Evolutionary conservation across 2,888 invertebrate genomes (phyloP).

Genomic region (Chaetogeoica ovagalla): DNA sequence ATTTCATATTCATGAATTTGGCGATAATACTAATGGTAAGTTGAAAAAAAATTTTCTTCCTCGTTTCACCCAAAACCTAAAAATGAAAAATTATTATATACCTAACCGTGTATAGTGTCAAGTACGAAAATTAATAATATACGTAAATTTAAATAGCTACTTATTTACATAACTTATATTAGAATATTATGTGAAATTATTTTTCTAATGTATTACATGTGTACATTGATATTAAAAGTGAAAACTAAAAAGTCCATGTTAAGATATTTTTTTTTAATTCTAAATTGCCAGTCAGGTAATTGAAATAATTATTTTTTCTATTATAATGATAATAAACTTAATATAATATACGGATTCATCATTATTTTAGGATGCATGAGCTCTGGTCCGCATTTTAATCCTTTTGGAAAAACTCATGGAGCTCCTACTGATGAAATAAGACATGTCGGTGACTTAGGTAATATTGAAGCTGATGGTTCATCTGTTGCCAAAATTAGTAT

Average conservation of each 20-base stretch:
- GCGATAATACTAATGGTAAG: conserved; percentile 84
- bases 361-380: conserved; percentile 74
- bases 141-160: too few species aligned
- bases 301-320: too few species aligned
- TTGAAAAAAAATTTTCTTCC: background rate
- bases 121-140: too few species aligned
- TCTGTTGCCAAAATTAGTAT: conserved; percentile 72
- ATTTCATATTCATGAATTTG: conserved; percentile 95
- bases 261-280: too few species aligned
- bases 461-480: conserved; percentile 69
- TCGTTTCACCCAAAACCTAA: too few species aligned
- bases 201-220: too few species aligned
- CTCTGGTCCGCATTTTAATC: conserved; percentile 93
- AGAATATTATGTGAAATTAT: too few species aligned
- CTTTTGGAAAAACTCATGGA: conserved; percentile 78
- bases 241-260: too few species aligned
- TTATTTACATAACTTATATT: too few species aligned
- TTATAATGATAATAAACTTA: background rate
- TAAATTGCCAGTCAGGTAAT: too few species aligned
- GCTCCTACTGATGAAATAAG: conserved; percentile 73
- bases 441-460: conserved; percentile 91
- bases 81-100: background rate
- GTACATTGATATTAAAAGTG: too few species aligned
- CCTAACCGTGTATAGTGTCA: background rate
- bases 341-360: background rate